Percentiles rank a stretch among this genome's conserved stretches.
Evolutionary conservation across 2,113 vertebrate genomes (phyloP).

Genomic region (Centrocercus urophasianus): DNA sequence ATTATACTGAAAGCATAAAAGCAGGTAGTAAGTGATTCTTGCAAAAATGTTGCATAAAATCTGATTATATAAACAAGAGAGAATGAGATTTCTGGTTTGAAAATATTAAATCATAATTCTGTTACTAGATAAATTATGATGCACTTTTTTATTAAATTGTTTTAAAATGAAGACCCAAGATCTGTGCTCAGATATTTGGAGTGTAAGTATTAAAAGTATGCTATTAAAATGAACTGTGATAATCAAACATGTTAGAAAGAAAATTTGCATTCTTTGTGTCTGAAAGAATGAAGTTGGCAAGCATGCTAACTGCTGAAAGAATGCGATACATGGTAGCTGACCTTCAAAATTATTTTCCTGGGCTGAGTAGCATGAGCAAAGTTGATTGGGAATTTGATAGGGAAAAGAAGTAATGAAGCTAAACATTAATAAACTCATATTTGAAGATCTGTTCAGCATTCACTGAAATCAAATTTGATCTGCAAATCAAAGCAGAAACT

Average conservation of each 20-base stretch:
- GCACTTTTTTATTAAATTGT: background rate
- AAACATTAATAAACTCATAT: background rate
- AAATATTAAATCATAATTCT: background rate
- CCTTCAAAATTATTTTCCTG: slow-evolving; percentile 34
- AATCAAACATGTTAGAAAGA: background rate
- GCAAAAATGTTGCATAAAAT: background rate
- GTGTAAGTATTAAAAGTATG: background rate
- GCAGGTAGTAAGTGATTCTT: background rate
- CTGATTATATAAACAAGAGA: background rate
- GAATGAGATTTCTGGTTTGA: background rate
- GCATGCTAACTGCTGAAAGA: background rate
- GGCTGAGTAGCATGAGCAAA: background rate
- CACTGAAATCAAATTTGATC: background rate
- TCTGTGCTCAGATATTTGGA: background rate
- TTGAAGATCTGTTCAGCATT: background rate
- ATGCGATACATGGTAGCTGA: background rate
- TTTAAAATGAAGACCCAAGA: background rate
- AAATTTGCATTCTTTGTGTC: background rate
- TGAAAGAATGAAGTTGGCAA: slow-evolving; percentile 11
- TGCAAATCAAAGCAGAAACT: background rate
- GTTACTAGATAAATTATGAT: background rate
- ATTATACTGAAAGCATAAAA: background rate
- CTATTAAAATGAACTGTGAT: background rate
- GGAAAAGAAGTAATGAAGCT: background rate
- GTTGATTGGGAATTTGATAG: background rate